Percentiles rank a stretch among this genome's conserved stretches.
These are phyloP conservation scores for Rhyzopertha dominica DNA, from an alignment of 1,140 invertebrate species.

Conservation along the genomic window DNA sequence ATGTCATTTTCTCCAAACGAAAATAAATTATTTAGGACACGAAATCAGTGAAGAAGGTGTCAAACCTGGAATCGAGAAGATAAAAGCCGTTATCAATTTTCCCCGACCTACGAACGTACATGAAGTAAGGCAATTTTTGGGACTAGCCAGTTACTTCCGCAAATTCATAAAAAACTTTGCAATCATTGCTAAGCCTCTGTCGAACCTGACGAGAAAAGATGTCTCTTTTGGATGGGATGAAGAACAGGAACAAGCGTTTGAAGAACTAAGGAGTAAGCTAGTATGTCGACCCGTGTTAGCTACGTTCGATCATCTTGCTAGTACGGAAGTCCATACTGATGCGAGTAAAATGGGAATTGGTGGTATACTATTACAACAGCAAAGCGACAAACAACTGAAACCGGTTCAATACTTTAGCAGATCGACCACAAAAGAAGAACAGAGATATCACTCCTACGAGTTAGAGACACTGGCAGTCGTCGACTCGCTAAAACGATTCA, in stretches of 20 bases:
- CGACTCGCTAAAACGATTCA: too few relatives aligned
- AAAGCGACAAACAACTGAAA: too few relatives aligned
- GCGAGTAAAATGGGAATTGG: too few relatives aligned
- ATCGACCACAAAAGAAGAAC: slow-evolving; percentile 9
- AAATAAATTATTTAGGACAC: slow-evolving; percentile 18
- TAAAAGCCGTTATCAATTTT: slow-evolving; percentile 33
- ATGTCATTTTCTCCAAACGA: slow-evolving; percentile 11
- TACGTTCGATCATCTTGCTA: too few relatives aligned
- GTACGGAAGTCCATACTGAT: too few relatives aligned
- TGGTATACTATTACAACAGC: too few relatives aligned
- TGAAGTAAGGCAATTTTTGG: slow-evolving; percentile 31
- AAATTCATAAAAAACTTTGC: slow-evolving; percentile 32
- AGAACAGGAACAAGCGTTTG: slow-evolving; percentile 16
- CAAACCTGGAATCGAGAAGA: slow-evolving; percentile 27
- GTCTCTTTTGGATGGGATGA: slow-evolving; percentile 1
- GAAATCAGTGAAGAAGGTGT: slow-evolving; percentile 17
- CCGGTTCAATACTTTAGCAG: too few relatives aligned
- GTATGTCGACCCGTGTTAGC: too few relatives aligned
- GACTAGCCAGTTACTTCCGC: slow-evolving; percentile 37
- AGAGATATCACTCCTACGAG: slow-evolving; percentile 6
- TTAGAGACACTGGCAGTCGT: too few relatives aligned
- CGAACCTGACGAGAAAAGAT: slow-evolving; percentile 6
- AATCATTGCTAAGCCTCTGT: slow-evolving; percentile 29
- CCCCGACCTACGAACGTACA: slow-evolving; percentile 31
- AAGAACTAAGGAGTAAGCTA: too few relatives aligned